A percentile compares a stretch with the other conserved stretches of the same genome.
Conservation (phyloP, 2,888 invertebrate species). For the Eristalinus sepulchralis region DNA sequence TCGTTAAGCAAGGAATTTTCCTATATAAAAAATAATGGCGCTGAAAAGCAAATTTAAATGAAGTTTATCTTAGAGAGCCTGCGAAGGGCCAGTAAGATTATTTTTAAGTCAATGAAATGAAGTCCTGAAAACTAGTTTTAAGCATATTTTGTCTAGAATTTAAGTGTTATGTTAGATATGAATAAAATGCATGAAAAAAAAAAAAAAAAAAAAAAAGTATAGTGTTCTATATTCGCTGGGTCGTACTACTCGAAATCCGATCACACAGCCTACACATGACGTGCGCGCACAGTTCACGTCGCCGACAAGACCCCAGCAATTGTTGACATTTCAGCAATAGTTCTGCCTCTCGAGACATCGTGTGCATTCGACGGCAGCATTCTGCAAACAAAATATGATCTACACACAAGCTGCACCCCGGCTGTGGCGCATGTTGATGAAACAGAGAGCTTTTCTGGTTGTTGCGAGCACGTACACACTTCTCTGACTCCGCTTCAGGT, state of each 20-base stretch:
- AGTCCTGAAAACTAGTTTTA: too few relatives aligned
- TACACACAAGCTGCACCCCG: slow-evolving; percentile 30
- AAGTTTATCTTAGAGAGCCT: too few relatives aligned
- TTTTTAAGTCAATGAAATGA: too few relatives aligned
- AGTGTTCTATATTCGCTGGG: slow-evolving; percentile 40
- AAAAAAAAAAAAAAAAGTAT: too few relatives aligned
- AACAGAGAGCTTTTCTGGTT: not conserved
- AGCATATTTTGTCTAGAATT: too few relatives aligned
- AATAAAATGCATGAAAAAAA: too few relatives aligned
- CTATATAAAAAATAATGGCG: too few relatives aligned
- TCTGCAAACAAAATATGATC: slow-evolving; percentile 1
- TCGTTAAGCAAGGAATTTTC: too few relatives aligned
- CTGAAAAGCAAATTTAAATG: too few relatives aligned
- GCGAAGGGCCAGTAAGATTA: too few relatives aligned
- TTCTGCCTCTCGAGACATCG: not conserved
- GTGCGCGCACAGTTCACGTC: not conserved
- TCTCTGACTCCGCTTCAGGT: not conserved
- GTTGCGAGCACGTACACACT: not conserved
- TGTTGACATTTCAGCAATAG: slow-evolving; percentile 47
- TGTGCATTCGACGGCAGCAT: too few relatives aligned
- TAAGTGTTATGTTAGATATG: too few relatives aligned
- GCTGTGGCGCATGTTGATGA: not conserved
- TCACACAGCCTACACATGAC: slow-evolving; percentile 31
- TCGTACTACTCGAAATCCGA: slow-evolving; percentile 32
- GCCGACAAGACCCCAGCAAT: not conserved